Evolutionary conservation across 1,140 invertebrate genomes (phyloP), one percentile per base, ranked within the genome.

Genomic region (Proctacanthus coquilletti): DNA sequence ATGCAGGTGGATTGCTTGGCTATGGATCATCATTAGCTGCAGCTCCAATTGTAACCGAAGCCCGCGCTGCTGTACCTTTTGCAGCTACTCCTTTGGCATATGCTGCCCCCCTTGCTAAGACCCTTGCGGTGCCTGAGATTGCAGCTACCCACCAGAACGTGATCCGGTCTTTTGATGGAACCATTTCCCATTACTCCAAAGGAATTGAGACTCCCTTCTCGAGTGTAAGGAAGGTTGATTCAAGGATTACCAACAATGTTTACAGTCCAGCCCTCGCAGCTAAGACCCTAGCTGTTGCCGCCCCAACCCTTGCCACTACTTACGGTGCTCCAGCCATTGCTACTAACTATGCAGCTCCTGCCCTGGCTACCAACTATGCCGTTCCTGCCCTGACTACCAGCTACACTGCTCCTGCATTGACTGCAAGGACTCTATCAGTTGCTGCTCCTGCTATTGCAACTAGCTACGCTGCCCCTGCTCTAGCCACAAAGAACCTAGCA

Each of bases 171-270:
- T 53, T 69, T 20, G 71, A 61, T 40, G 72, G 72, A 42, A 70
- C 68, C n/a, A 61, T 72, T 3, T 71, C 71, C 29, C 60, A 64
- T 42, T 72, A 71, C 62, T 66, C 65, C 40, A 74, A 74, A 53
- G 66, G 70, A 10, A 65, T 74, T 8, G 71, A 75, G 43, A 69
- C 66, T 20, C 67, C 72, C 11, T 74, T 66, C 62, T 74, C 71
- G 39, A 70, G 66, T 47, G 72, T 75, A 10, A 64, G 71, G 42
- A 74, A 74, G 60, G 63, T 61, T 47, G 72, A 73, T 50, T 70
- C 66, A 23, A 61, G 71, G 27, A 54, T 70, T 47, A 61, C 64
- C 60, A 71, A 71, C 46, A 65, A 70, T 46, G 70, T 58, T 10
- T 58, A 58, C 25, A 48, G 61, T 13, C 48, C 66, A 18, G 43